Evolutionary conservation across 2,888 invertebrate genomes (phyloP).

Genomic region (Caenorhabditis macrosperma): DNA sequence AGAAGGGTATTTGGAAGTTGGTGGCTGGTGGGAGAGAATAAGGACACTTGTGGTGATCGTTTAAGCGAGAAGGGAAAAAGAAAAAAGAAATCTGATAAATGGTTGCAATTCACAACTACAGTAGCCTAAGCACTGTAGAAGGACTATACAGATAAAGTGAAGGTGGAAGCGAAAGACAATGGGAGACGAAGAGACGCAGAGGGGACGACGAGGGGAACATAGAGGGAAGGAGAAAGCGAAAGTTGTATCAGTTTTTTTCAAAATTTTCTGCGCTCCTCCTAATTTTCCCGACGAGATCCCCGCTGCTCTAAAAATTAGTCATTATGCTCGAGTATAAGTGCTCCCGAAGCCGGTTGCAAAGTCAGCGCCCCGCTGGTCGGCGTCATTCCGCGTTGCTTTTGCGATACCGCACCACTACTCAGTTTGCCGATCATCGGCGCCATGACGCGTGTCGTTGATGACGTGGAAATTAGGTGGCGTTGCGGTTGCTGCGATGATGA

Average conservation of each 20-base stretch:
- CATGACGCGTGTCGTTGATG: constrained; percentile 19
- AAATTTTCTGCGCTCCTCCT: too few relatives aligned
- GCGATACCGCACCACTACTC: neutral
- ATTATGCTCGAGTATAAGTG: constrained; percentile 27
- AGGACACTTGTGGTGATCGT: too few relatives aligned
- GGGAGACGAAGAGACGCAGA: neutral
- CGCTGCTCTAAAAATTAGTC: neutral
- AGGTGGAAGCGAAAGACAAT: neutral
- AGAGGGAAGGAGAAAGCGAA: neutral
- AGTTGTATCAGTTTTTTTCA: neutral
- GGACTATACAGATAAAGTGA: constrained; percentile 2
- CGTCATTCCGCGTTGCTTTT: constrained; percentile 20
- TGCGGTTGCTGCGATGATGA: neutral
- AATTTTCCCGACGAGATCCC: neutral
- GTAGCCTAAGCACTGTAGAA: neutral
- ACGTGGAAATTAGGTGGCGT: too few relatives aligned
- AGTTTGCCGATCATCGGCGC: constrained; percentile 14
- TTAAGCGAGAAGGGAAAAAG: too few relatives aligned
- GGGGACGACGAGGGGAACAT: neutral
- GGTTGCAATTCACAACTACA: neutral
- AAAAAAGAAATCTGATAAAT: too few relatives aligned
- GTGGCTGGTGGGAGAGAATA: too few relatives aligned
- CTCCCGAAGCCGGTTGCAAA: constrained; percentile 16
- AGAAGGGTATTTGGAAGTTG: too few relatives aligned
- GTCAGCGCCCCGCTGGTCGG: constrained; percentile 17